Conservation (phyloP, 2,113 vertebrate genomes). For the Oxyura jamaicensis region DNA sequence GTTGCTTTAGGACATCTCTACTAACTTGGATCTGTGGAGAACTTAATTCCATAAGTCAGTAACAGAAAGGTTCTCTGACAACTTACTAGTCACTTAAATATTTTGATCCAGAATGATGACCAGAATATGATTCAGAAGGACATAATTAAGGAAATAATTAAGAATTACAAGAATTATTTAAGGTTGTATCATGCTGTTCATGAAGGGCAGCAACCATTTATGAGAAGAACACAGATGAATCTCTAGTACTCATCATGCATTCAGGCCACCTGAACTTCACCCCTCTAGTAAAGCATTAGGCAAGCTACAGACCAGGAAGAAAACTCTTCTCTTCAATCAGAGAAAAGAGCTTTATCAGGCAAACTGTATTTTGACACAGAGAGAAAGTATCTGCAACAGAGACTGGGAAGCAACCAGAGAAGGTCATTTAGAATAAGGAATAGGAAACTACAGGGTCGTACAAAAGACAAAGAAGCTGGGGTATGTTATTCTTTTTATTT, state of each 20-base stretch:
- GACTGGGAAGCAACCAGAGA: neutral
- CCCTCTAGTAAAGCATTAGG: neutral
- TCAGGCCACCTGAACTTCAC: neutral
- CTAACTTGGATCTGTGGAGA: neutral
- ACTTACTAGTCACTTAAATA: neutral
- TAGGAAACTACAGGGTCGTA: neutral
- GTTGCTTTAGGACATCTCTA: neutral
- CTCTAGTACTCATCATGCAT: neutral
- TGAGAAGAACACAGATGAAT: neutral
- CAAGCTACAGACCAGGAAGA: neutral
- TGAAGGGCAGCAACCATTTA: neutral
- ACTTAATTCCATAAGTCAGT: neutral
- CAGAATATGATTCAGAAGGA: neutral
- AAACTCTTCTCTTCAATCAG: neutral
- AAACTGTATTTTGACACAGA: neutral
- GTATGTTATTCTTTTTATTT: neutral
- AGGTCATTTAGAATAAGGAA: neutral
- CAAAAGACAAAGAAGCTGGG: neutral
- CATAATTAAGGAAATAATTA: neutral
- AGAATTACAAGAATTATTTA: neutral
- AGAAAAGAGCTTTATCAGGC: neutral
- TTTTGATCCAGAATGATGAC: neutral
- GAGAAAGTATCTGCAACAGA: neutral
- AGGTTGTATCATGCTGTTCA: neutral
- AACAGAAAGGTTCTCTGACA: neutral